Base-by-base conservation (phyloP, 2,797 vertebrate genomes). In the Phalloptychus januarius region DNA sequence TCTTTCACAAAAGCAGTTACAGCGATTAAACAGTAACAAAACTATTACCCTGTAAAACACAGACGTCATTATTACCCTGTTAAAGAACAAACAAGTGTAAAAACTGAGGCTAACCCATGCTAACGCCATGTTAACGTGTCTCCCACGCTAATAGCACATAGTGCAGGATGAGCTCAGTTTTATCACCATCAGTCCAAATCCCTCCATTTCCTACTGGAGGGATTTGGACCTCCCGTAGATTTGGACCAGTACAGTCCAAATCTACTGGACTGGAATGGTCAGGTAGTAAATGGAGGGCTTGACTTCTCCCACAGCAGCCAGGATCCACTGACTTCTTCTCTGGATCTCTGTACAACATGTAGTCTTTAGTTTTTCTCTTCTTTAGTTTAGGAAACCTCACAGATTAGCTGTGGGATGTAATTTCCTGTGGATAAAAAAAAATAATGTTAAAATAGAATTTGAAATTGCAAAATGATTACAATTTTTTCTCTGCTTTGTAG, bases 391-490 rank as follows among this genome's bases (percentile, higher is more conserved):
- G 8, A 16, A 44, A 28, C 25, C 71, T 94, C 86, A 94, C 40
- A 86, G 86, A 7, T 89, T 54, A 4, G 18, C 50, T 8, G 28
- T 11, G 10, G 83, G 54, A 42, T 89, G 88, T 48, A 16, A 76
- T 91, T 92, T 93, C 81, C 94, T 95, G 85, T 33, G 15, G 28
- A 52, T 54, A 78, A 48, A 44, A 78, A 0, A 70, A 77, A 28
- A 50, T 31, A n/a, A 76, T 42, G 75, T 5, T 42, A 6, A 7
- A 10, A 63, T 12, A n/a, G 38, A 52, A 36, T 10, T 25, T 20
- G 15, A 38, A 61, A 20, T 4, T 8, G 36, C 12, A 18, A 58
- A 28, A 40, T 31, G 33, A 31, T 40, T 4, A 13, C 0, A 6
- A 18, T 0, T 45, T 23, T 71, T 33, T 8, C 52, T 44, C 12